Percentiles rank a stretch among this genome's conserved stretches.
phyloP scores from a whole-genome alignment of 1,140 invertebrate species.

The Leguminivora glycinivorella region DNA sequence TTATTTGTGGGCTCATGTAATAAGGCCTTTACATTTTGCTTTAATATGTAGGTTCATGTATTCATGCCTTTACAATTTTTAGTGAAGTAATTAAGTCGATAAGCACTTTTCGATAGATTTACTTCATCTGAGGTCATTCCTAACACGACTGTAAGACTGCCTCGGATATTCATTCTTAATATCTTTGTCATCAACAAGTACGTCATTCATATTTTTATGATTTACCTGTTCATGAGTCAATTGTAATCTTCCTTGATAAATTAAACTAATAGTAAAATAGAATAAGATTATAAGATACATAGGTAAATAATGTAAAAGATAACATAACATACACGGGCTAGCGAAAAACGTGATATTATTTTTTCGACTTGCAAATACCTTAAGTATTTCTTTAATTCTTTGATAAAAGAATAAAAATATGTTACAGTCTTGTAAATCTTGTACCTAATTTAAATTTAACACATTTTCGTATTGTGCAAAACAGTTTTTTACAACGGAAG shows the following conservation, averaged over 20 bases:
- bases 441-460: background rate
- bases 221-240: background rate
- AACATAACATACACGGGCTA: background rate
- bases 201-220: conserved; percentile 19
- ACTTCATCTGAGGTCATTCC: conserved; percentile 1
- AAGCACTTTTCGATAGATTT: no score
- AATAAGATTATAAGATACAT: background rate
- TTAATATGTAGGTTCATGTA: no score
- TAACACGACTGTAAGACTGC: background rate
- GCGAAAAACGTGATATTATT: no score
- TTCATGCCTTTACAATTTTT: no score
- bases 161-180: background rate
- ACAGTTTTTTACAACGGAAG: background rate
- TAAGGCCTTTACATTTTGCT: no score
- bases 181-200: background rate
- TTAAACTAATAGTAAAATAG: background rate
- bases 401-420: background rate
- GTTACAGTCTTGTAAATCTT: background rate
- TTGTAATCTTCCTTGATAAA: background rate
- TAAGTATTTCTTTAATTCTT: no score
- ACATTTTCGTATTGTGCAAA: conserved; percentile 17
- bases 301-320: background rate
- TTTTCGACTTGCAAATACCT: no score
- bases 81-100: no score
- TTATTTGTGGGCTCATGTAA: background rate